Percentiles rank a stretch among this genome's conserved stretches.
Evolutionary conservation across 2,797 vertebrate genomes (phyloP).

Genomic region (Characodon lateralis): DNA sequence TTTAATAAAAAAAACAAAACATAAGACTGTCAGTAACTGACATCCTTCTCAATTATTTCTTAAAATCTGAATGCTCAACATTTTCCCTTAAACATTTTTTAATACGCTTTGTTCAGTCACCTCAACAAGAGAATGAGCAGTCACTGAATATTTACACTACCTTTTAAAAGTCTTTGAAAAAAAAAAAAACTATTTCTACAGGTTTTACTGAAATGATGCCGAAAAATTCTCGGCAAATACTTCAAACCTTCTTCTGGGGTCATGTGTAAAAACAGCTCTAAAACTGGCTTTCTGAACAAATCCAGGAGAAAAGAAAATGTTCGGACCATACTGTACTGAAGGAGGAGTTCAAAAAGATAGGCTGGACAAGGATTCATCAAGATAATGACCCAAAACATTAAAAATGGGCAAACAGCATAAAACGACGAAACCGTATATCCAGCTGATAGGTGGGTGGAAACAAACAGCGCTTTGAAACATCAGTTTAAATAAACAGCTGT

Average conservation of each 20-base stretch:
- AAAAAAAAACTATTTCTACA: background rate
- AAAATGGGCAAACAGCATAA: background rate
- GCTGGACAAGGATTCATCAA: background rate
- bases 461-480: conserved; percentile 1
- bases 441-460: background rate
- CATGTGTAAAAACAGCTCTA: background rate
- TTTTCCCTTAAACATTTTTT: conserved; percentile 66
- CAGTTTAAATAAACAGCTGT: background rate
- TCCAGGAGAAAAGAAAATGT: background rate
- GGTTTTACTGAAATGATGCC: background rate
- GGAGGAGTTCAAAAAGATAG: background rate
- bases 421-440: background rate
- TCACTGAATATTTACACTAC: conserved; percentile 53
- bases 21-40: conserved; percentile 68
- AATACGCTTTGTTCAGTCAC: conserved; percentile 63
- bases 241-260: background rate
- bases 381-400: background rate
- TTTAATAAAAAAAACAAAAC: conserved; percentile 60
- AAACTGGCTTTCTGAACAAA: background rate
- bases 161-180: conserved; percentile 6
- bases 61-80: conserved; percentile 65
- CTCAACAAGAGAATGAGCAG: conserved; percentile 59
- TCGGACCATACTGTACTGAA: background rate
- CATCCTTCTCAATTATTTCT: conserved; percentile 56
- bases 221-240: background rate